Evolutionary conservation across 2,113 vertebrate genomes (phyloP), one percentile per base, ranked within the genome.

Genomic region (Upupa epops): DNA sequence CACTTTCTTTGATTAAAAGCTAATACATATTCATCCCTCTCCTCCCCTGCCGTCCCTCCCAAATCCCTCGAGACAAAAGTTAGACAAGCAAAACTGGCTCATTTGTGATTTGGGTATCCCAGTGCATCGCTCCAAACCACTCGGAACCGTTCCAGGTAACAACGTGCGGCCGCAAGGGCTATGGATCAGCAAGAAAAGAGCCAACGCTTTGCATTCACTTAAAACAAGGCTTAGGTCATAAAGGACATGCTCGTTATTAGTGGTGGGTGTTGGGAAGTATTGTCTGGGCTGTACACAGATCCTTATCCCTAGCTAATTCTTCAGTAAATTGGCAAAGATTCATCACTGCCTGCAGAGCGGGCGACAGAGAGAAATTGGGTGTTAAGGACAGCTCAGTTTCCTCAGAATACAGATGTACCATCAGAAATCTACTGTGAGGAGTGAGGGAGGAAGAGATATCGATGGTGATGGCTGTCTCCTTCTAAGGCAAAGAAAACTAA

Each of bases 1-100:
- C 94, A 94, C 91, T 96, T 94, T 65, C 95, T 95, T 96, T 95
- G 94, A 96, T 96, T 96, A 93, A 91, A 91, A 93, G 68, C 86
- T 96, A 91, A 96, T 95, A 93, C 92, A 95, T 95, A 96, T 96
- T 94, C 94, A 96, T 93, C 82, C 86, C 56, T 84, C 52, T 92
- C 78, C 95, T 95, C 91, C 84, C 89, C 82, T 92, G 84, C 87
- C 2, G 24, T 91, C 92, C 94, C 83, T 90, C 71, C 75, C 71
- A 70, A 73, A 87, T 82, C 92, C 86, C 91, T 58, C 48, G 84
- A 79, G 91, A 93, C 74, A 70, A 81, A 91, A 88, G 54, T 81
- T 71, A 81, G 66, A 80, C 84, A 74, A 85, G 93, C 72, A 91
- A 93, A 94, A 89, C 93, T 75, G 84, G 82, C 88, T 90, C 75